Conservation (phyloP, 2,888 invertebrate genomes). For the Lasius fuliginosus region DNA sequence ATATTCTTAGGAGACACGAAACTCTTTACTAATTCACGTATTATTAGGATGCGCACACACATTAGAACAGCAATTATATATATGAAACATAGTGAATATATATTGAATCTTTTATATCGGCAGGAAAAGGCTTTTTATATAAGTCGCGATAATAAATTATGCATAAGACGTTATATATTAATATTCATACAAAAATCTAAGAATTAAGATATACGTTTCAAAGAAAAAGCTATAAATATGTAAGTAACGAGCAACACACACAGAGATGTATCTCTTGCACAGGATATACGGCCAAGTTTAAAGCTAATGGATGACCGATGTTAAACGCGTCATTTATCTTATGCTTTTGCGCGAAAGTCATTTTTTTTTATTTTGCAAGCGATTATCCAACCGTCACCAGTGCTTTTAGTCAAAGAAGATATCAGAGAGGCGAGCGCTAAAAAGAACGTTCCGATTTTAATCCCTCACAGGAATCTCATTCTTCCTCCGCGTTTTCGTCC, state of each 20-base stretch:
- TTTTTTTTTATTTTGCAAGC: slow-evolving; percentile 18
- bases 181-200: neutral
- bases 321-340: slow-evolving; percentile 22
- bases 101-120: neutral
- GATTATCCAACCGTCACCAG: slow-evolving; percentile 26
- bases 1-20: neutral
- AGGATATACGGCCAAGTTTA: neutral
- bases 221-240: neutral
- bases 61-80: neutral
- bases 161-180: neutral
- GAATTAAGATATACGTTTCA: neutral
- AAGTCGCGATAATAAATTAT: neutral
- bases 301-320: slow-evolving; percentile 39
- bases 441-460: slow-evolving; percentile 23
- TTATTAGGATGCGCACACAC: neutral
- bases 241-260: neutral
- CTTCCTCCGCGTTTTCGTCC: neutral
- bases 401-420: slow-evolving; percentile 35
- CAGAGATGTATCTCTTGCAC: slow-evolving; percentile 7
- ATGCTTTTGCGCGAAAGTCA: neutral
- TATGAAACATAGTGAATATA: neutral
- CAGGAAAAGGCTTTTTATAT: neutral
- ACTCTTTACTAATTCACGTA: neutral
- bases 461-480: slow-evolving; percentile 15
- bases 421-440: slow-evolving; percentile 1